Base-by-base conservation (phyloP, 2,888 invertebrate genomes). In the Napeogenes sylphis region DNA sequence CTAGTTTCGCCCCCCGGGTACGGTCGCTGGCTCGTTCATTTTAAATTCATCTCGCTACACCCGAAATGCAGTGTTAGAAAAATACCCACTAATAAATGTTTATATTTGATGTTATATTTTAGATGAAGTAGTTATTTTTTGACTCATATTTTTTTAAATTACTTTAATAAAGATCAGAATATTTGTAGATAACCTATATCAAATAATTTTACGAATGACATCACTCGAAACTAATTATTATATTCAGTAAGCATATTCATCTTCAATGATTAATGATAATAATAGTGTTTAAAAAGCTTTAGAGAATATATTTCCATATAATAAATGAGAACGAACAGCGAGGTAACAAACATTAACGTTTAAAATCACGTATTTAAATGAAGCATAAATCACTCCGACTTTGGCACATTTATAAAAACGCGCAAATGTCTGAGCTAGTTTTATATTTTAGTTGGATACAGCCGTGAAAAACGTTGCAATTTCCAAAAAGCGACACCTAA, bases 401-500 rank as follows among this genome's bases (percentile, higher is more conserved):
- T 62, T 65, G 65, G 62, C 67, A 62, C 63, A 45, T 61, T 61
- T 59, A 62, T 60, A 60, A 65, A 67, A 67, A 67, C 46, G 38
- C 56, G 32, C 55, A 63, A 67, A 65, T 42, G 63, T 65, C 67
- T 63, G 65, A 59, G 61, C 63, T 67, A 67, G 65, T 68, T 68
- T 67, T 65, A 62, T 65, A 67, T 70, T 68, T 65, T 59, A 65
- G 64, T 68, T 54, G 61, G 61, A 68, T 60, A 65, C 71, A 62
- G 64, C 69, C 65, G 61, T 71, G 72, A 71, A 72, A 70, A 70
- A 72, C 69, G 69, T 64, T 51, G 69, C 72, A 68, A 69, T 70
- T 68, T 67, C 68, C 63, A 68, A 71, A 72, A 73, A 70, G 69
- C 69, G 71, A 71, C 70, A 68, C 68, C 67, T 58, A 63, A 69